Conservation (phyloP, 1,140 invertebrate genomes). For the Globodera rostochiensis region DNA sequence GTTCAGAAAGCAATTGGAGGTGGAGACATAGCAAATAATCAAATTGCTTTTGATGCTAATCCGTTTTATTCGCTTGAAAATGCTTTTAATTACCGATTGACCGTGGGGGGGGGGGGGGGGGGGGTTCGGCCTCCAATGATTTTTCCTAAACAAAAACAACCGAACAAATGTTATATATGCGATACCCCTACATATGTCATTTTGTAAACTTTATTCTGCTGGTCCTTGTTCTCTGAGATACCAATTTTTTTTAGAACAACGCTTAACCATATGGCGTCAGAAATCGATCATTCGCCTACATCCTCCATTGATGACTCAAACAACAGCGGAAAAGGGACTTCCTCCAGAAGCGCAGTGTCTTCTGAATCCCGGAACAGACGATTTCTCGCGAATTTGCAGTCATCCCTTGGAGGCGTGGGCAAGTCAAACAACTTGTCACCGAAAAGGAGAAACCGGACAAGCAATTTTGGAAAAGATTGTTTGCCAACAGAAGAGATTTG, state of each 20-base stretch:
- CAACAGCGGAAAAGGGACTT: background rate
- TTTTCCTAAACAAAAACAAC: too few species aligned
- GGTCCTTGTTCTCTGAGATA: too few species aligned
- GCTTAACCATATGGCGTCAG: background rate
- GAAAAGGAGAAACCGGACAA: conserved; percentile 18
- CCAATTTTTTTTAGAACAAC: background rate
- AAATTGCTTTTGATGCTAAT: too few species aligned
- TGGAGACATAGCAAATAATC: too few species aligned
- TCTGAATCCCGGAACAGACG: conserved; percentile 15
- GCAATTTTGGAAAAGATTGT: background rate
- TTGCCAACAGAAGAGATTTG: conserved; percentile 25
- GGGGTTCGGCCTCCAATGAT: too few species aligned
- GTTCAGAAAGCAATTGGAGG: too few species aligned
- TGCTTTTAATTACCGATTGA: too few species aligned
- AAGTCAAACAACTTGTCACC: conserved; percentile 3
- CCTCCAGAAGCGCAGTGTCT: background rate
- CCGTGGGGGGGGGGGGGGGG: too few species aligned
- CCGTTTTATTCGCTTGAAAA: too few species aligned
- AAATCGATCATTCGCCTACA: background rate
- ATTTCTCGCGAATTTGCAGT: conserved; percentile 33
- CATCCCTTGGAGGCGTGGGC: conserved; percentile 5
- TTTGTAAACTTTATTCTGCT: too few species aligned
- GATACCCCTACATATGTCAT: too few species aligned
- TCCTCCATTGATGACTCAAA: background rate
- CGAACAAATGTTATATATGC: too few species aligned